Evolutionary conservation across 2,113 vertebrate species (phyloP).

Genomic region (Tragelaphus imberbis): DNA sequence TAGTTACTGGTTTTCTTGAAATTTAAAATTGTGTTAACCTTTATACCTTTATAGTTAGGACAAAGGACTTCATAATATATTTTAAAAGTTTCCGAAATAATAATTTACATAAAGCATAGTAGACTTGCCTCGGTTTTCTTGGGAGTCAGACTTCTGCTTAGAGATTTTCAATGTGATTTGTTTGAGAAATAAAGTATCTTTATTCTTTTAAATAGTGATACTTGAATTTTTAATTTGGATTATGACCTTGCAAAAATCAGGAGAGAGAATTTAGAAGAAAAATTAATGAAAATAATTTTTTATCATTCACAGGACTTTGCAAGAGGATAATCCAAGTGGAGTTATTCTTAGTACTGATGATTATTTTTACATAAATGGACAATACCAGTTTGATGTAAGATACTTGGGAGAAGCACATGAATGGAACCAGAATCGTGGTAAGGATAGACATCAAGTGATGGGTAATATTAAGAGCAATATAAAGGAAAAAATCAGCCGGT

Average conservation of each 20-base stretch:
- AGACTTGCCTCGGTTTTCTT: not conserved
- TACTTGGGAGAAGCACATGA: conserved; percentile 90
- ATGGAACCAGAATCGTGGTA: conserved; percentile 95
- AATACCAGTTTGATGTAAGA: conserved; percentile 85
- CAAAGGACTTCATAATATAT: not conserved
- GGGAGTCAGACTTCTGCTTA: not conserved
- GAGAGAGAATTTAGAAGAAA: conserved; percentile 35
- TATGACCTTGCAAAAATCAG: not conserved
- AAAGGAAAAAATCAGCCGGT: not conserved
- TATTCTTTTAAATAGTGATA: not conserved
- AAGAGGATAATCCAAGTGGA: conserved; percentile 89
- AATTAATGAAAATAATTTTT: conserved; percentile 47
- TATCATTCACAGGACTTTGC: conserved; percentile 83
- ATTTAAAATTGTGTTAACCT: not conserved
- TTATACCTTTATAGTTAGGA: not conserved
- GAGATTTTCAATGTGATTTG: not conserved
- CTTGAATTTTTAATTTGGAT: conserved; percentile 18
- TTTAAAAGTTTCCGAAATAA: not conserved
- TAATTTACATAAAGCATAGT: conserved; percentile 13
- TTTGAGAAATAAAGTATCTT: not conserved
- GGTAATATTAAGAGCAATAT: not conserved
- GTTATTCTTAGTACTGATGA: conserved; percentile 92
- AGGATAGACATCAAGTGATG: conserved; percentile 47
- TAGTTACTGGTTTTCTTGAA: not conserved
- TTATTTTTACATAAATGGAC: conserved; percentile 87